A percentile compares a stretch with the other conserved stretches of the same genome.
Evolutionary conservation across 2,113 vertebrate species (phyloP).

Genomic region (Pycnonotus jocosus): DNA sequence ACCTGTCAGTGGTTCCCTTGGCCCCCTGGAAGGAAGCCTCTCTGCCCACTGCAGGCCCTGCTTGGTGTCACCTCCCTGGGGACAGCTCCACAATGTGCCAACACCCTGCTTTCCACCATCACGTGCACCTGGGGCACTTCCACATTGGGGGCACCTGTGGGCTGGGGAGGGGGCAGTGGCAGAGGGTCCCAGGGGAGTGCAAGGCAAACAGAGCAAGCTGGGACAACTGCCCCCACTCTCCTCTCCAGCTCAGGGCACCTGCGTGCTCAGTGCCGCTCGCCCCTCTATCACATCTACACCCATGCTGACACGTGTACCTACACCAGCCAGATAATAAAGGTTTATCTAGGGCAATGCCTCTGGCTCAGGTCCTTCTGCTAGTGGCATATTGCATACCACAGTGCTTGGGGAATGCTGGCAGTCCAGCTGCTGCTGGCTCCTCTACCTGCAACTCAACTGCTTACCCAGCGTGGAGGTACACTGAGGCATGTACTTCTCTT

Average conservation of each 20-base stretch:
- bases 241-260: not conserved
- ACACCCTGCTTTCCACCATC: not conserved
- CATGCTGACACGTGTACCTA: not conserved
- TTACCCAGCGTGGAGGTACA: fast-evolving
- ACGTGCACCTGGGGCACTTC: not conserved
- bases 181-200: not conserved
- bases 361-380: not conserved
- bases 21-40: not conserved
- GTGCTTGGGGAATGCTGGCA: fast-evolving
- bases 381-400: fast-evolving
- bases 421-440: not conserved
- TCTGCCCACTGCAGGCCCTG: not conserved
- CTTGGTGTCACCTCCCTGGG: not conserved
- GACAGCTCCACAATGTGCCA: fast-evolving
- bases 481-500: fast-evolving
- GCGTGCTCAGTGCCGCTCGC: not conserved
- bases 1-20: not conserved
- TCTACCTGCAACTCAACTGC: not conserved
- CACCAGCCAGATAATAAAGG: slow-evolving; percentile 58
- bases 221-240: not conserved
- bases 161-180: not conserved
- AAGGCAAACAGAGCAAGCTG: not conserved
- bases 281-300: not conserved
- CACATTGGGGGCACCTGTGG: not conserved
- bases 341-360: not conserved